Evolutionary conservation across 2,113 vertebrate genomes (phyloP).

Genomic region (Bettongia penicillata): DNA sequence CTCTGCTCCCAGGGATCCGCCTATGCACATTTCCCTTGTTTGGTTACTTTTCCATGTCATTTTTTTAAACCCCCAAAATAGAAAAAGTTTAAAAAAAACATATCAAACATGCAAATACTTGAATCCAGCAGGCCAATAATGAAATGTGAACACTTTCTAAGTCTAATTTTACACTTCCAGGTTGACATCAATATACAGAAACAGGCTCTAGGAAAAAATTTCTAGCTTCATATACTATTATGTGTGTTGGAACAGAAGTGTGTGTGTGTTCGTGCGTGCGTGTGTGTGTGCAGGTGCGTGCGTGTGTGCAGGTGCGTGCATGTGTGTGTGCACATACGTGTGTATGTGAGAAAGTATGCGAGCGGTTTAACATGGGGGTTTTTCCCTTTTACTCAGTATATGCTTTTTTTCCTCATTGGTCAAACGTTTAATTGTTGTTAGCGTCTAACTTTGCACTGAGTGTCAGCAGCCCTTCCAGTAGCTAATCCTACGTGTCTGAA

Average conservation of each 20-base stretch:
- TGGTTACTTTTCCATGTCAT: conserved; percentile 87
- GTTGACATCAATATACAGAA: conserved; percentile 83
- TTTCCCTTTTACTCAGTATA: conserved; percentile 84
- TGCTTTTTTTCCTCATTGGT: conserved; percentile 87
- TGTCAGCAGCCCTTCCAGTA: conserved; percentile 93
- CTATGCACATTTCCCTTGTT: conserved; percentile 89
- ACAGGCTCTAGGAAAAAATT: conserved; percentile 85
- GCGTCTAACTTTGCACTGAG: conserved; percentile 98
- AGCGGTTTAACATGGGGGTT: conserved; percentile 75
- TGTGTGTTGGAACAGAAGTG: conserved; percentile 72
- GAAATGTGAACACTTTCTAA: conserved; percentile 96
- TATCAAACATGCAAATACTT: conserved; percentile 97
- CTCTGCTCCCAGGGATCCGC: conserved; percentile 83
- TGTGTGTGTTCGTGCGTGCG: not conserved
- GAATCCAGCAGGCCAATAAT: conserved; percentile 96
- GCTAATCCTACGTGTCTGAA: conserved; percentile 86
- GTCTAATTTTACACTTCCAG: conserved; percentile 88
- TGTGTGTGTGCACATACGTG: conserved; percentile 41
- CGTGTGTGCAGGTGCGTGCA: conserved; percentile 9
- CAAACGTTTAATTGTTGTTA: conserved; percentile 87
- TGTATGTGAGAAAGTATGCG: conserved; percentile 62
- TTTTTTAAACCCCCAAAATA: conserved; percentile 84
- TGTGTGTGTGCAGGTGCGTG: not conserved
- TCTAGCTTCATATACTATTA: conserved; percentile 81
- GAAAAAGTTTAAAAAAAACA: conserved; percentile 86